A percentile compares a stretch with the other conserved stretches of the same genome.
These are phyloP conservation scores for Epinephelus moara DNA, from an alignment of 2,113 vertebrate species.

Conservation along the genomic window DNA sequence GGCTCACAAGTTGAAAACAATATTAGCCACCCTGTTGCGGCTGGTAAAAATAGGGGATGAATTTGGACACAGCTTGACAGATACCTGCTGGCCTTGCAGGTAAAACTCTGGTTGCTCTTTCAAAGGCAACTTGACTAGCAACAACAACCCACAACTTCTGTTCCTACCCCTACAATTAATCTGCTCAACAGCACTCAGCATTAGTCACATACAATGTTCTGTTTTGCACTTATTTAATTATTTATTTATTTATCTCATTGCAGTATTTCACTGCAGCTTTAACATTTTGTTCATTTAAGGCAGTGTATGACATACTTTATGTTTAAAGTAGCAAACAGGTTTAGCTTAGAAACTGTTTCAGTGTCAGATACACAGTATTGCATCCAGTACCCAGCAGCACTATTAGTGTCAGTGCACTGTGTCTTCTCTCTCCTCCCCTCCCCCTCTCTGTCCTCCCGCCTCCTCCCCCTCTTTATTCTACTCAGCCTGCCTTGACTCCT, in stretches of 20 bases:
- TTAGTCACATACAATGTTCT: neutral
- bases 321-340: neutral
- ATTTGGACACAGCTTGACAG: neutral
- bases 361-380: neutral
- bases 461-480: slow-evolving; percentile 46
- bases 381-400: neutral
- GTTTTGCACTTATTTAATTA: neutral
- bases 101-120: neutral
- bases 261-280: neutral
- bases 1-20: too few species aligned
- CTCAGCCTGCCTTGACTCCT: slow-evolving; percentile 49
- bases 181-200: neutral
- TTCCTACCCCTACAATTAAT: neutral
- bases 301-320: neutral
- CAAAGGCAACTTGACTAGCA: neutral
- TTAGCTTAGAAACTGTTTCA: neutral
- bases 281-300: neutral
- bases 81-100: neutral
- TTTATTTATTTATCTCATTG: too few species aligned
- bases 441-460: slow-evolving; percentile 23
- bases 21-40: too few species aligned
- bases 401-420: neutral
- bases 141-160: neutral
- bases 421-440: slow-evolving; percentile 22
- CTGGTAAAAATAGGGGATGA: too few species aligned